Base-by-base conservation (phyloP, 2,113 vertebrate genomes). In the Lophochroa leadbeateri region DNA sequence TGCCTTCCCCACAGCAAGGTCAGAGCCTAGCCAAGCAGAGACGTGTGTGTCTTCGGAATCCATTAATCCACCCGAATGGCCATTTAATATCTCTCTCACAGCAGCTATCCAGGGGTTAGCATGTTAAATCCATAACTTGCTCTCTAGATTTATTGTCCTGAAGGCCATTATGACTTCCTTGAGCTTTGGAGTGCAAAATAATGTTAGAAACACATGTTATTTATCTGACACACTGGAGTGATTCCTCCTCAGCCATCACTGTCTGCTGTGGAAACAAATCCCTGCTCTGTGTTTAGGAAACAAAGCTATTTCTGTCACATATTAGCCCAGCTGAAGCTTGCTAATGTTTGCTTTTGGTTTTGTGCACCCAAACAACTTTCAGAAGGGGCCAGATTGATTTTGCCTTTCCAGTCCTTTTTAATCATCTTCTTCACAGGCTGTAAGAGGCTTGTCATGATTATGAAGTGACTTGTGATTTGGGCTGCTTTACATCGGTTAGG, bases 201-300 rank as follows among this genome's bases (percentile, higher is more conserved):
- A 85, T 33, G 43, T 77, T 78, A 63, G 77, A 93, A 94, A 95
- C 50, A 70, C 57, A 37, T 2, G 4, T 95, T 86, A 86, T 95
- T 94, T 93, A 89, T 92, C 80, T 77, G 90, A 63, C 77, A 84
- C 82, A n/a, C 50, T 50, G 18, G 75, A 78, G 71, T 75, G 88
- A 90, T 82, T 90, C 69, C 82, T 95, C 89, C 90, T 94, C 82
- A 86, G 68, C 82, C 85, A 92, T 60, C 72, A 39, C 71, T 77
- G 75, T 85, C 80, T 91, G 65, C 44, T 58, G 37, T 71, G 58
- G 71, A 88, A 91, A 96, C 94, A 96, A 95, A 94, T 89, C 82
- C 61, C 49, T 46, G n/a, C 28, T 79, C 88, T 82, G 57, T 53
- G 39, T 80, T 91, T 75, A 80, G 88, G 77, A 85, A 91, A 89